These are phyloP conservation scores for Odontesthes bonariensis DNA, from an alignment of 2,113 vertebrate genomes.

Conservation along the genomic window DNA sequence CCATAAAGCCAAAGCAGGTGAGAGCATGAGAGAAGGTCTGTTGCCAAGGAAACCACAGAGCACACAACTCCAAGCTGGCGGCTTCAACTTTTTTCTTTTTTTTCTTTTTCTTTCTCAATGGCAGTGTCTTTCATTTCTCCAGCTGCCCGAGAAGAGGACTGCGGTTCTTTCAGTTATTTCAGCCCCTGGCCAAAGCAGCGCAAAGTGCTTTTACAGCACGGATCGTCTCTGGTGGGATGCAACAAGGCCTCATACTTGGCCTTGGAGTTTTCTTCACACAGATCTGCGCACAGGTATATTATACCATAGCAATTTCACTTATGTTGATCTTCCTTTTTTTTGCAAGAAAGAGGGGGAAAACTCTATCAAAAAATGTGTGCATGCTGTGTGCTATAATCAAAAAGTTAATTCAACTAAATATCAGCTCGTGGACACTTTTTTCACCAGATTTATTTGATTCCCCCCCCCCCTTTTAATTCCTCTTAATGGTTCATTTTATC, in stretches of 20 bases:
- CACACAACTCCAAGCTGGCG: conserved; percentile 45
- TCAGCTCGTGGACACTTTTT: too few relatives aligned
- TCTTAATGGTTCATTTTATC: not conserved
- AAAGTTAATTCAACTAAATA: too few relatives aligned
- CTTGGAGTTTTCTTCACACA: not conserved
- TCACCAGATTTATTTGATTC: too few relatives aligned
- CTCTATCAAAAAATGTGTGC: not conserved
- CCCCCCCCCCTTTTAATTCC: too few relatives aligned
- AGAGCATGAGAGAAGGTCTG: conserved; percentile 42
- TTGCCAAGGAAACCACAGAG: conserved; percentile 70
- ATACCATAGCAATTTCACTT: not conserved
- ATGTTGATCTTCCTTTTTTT: not conserved
- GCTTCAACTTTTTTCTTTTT: conserved; percentile 32
- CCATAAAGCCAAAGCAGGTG: conserved; percentile 54
- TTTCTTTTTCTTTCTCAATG: not conserved
- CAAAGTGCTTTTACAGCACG: too few relatives aligned
- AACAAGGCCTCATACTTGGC: not conserved
- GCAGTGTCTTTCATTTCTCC: conserved; percentile 37
- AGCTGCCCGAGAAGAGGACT: conserved; percentile 11
- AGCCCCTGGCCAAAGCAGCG: too few relatives aligned
- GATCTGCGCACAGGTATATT: not conserved
- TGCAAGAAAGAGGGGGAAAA: not conserved
- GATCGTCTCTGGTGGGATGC: not conserved
- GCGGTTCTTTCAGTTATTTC: conserved; percentile 2
- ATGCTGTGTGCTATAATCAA: too few relatives aligned